Percentiles rank a stretch among this genome's conserved stretches.
phyloP scores from a whole-genome alignment of 2,888 invertebrate genomes.

The Cancer borealis region DNA sequence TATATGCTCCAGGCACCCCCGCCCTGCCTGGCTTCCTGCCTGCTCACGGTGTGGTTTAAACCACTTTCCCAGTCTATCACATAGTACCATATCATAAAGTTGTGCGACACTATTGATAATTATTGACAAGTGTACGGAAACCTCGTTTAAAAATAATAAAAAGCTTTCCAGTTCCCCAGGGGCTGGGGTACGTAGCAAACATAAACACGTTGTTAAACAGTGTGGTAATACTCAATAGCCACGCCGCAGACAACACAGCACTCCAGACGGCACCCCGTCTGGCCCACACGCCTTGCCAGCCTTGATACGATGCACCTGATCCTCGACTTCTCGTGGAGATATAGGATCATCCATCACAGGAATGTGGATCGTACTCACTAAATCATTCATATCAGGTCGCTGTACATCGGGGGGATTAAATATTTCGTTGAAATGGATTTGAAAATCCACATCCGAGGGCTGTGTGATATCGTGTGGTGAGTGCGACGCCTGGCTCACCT shows the following conservation, averaged over 20 bases:
- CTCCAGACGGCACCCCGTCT: background rate
- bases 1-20: background rate
- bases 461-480: background rate
- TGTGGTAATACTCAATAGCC: background rate
- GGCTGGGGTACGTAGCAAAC: background rate
- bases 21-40: background rate
- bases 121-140: background rate
- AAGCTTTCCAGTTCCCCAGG: background rate
- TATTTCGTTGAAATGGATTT: background rate
- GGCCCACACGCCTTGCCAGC: background rate
- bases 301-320: background rate
- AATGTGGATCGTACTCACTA: background rate
- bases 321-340: slow-evolving; percentile 5
- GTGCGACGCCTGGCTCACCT: background rate
- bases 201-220: background rate
- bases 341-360: slow-evolving; percentile 20
- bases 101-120: background rate
- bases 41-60: background rate
- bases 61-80: background rate
- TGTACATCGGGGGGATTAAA: background rate
- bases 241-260: background rate
- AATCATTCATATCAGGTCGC: background rate
- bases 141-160: slow-evolving; percentile 4
- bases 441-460: background rate
- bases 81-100: background rate